These are phyloP conservation scores for Aleiodes testaceus DNA, from an alignment of 2,888 invertebrate genomes.

Conservation along the genomic window DNA sequence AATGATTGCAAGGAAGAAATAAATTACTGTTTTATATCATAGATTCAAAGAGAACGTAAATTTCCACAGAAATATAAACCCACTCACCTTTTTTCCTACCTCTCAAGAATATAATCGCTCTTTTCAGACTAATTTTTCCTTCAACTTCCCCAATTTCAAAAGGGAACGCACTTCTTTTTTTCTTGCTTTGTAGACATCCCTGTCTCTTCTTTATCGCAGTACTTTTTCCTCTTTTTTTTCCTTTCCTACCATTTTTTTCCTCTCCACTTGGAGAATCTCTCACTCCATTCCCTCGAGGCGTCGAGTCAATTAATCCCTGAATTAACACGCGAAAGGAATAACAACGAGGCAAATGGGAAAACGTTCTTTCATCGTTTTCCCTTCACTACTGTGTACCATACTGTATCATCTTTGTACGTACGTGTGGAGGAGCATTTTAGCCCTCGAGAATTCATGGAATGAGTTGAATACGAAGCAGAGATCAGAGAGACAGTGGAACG, in stretches of 20 bases:
- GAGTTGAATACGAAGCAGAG: conserved; percentile 23
- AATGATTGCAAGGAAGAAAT: neutral
- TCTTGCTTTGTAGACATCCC: conserved; percentile 4
- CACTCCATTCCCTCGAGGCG: conserved; percentile 36
- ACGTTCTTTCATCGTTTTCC: conserved; percentile 3
- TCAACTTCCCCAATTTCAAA: conserved; percentile 7
- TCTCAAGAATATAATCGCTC: conserved; percentile 4
- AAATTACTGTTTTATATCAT: no score
- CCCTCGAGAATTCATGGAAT: conserved; percentile 13
- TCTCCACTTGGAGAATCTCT: conserved; percentile 13
- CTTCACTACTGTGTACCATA: neutral
- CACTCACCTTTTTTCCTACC: neutral
- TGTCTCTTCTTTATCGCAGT: conserved; percentile 12
- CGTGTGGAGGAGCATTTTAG: conserved; percentile 10
- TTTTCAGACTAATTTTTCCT: neutral
- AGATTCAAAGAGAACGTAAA: neutral
- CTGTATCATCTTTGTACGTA: conserved; percentile 8
- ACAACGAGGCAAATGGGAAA: conserved; percentile 21
- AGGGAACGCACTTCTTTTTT: neutral
- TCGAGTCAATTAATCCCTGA: conserved; percentile 37
- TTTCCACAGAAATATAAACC: conserved; percentile 3
- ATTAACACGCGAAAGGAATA: conserved; percentile 23
- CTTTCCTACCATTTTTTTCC: conserved; percentile 30
- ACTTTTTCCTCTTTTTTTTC: neutral
- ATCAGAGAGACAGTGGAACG: conserved; percentile 20